Evolutionary conservation across 2,113 vertebrate genomes (phyloP).

Genomic region (Actinemys pallida): DNA sequence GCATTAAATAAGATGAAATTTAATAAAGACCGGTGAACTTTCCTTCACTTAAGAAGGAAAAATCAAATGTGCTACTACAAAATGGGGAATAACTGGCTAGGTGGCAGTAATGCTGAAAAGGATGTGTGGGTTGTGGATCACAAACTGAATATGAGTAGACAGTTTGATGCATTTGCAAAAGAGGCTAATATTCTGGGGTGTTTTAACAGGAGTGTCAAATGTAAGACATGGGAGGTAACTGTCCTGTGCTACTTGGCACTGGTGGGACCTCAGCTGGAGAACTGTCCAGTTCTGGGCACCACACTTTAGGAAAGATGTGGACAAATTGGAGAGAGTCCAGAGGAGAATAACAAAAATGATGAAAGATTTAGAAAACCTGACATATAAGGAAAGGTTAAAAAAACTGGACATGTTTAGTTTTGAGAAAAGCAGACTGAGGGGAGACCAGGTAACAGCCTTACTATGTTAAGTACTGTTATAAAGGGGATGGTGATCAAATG

Average conservation of each 20-base stretch:
- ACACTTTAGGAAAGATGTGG: background rate
- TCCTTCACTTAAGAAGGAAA: background rate
- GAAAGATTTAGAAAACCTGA: background rate
- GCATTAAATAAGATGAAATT: background rate
- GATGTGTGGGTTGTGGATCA: background rate
- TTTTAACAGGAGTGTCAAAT: background rate
- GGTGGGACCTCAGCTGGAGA: background rate
- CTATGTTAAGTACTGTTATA: background rate
- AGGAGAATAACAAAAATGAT: background rate
- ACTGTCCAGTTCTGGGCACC: background rate
- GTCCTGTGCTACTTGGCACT: background rate
- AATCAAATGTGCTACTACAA: background rate
- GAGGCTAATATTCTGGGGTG: no score
- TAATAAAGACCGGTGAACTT: background rate
- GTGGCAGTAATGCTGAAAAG: background rate
- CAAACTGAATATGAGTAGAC: background rate
- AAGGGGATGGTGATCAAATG: background rate
- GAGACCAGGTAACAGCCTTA: background rate
- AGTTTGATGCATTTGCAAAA: background rate
- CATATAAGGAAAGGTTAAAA: background rate
- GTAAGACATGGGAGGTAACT: background rate
- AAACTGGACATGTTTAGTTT: background rate
- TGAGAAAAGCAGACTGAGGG: background rate
- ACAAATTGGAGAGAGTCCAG: background rate
- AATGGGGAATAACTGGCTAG: background rate